These are phyloP conservation scores for Phaetusa simplex DNA, from an alignment of 2,113 vertebrate genomes.

Conservation along the genomic window DNA sequence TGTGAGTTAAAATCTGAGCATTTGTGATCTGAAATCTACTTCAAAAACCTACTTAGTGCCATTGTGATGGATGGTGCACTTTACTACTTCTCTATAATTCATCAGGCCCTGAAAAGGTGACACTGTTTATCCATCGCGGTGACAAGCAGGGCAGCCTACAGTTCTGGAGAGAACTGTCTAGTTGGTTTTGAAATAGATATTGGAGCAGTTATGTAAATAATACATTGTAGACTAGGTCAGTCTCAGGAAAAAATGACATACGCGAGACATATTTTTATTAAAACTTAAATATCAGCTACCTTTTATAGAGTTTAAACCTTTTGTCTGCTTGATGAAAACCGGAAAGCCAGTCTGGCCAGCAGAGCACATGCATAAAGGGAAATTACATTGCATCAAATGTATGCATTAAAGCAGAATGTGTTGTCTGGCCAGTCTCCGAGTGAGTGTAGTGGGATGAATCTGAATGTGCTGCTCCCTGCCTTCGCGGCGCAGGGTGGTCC, in stretches of 20 bases:
- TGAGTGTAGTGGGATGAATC: neutral
- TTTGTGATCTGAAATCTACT: conserved; percentile 78
- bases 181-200: conserved; percentile 59
- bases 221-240: conserved; percentile 14
- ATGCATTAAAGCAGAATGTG: neutral
- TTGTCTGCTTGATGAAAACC: neutral
- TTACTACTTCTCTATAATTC: conserved; percentile 74
- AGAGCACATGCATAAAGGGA: neutral
- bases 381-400: neutral
- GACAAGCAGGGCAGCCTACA: conserved; percentile 70
- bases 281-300: conserved; percentile 24
- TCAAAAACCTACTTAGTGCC: conserved; percentile 79
- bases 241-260: neutral
- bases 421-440: neutral
- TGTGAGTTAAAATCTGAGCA: conserved; percentile 62
- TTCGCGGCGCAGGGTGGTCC: accelerated
- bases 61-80: conserved; percentile 83
- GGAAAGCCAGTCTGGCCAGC: neutral
- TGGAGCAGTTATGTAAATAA: conserved; percentile 67
- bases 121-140: conserved; percentile 69
- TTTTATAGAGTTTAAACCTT: conserved; percentile 40
- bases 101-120: conserved; percentile 71
- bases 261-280: conserved; percentile 37
- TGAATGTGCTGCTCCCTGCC: neutral
- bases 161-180: conserved; percentile 54